Evolutionary conservation across 2,797 vertebrate species (phyloP).

Genomic region (Podargus strigoides): DNA sequence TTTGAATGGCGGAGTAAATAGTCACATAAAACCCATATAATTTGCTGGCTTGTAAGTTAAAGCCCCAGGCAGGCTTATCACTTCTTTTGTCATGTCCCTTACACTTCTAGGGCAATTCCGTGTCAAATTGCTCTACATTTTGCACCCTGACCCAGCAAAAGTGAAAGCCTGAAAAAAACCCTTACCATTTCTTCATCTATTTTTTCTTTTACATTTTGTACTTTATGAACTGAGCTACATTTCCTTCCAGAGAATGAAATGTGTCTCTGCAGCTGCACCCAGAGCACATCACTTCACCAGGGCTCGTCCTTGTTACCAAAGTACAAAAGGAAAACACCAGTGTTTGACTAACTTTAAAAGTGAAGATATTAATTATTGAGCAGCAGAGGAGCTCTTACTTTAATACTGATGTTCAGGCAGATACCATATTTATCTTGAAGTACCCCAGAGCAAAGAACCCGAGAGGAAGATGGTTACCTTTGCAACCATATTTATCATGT

Average conservation of each 20-base stretch:
- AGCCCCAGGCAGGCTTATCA: conserved; percentile 66
- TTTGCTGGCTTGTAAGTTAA: conserved; percentile 66
- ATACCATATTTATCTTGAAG: conserved; percentile 67
- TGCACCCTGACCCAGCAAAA: conserved; percentile 15
- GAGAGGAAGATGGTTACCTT: conserved; percentile 58
- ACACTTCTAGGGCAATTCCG: conserved; percentile 47
- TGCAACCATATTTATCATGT: conserved; percentile 71
- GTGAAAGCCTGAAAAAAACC: background rate
- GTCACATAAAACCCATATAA: conserved; percentile 66
- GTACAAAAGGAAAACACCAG: background rate
- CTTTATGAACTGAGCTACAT: background rate
- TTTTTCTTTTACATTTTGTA: background rate
- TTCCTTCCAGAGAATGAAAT: background rate
- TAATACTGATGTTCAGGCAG: conserved; percentile 37
- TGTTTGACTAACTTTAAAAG: conserved; percentile 35
- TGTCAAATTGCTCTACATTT: conserved; percentile 59
- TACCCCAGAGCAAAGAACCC: conserved; percentile 68
- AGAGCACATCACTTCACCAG: background rate
- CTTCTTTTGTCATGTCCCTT: conserved; percentile 57
- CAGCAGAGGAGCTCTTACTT: conserved; percentile 13
- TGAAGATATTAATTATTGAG: conserved; percentile 52
- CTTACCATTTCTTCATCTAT: background rate
- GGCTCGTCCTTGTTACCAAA: background rate
- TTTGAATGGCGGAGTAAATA: conserved; percentile 55
- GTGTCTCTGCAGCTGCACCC: background rate